These are phyloP conservation scores for Drosophila ercepeae DNA, from an alignment of 1,140 invertebrate genomes.

Conservation along the genomic window DNA sequence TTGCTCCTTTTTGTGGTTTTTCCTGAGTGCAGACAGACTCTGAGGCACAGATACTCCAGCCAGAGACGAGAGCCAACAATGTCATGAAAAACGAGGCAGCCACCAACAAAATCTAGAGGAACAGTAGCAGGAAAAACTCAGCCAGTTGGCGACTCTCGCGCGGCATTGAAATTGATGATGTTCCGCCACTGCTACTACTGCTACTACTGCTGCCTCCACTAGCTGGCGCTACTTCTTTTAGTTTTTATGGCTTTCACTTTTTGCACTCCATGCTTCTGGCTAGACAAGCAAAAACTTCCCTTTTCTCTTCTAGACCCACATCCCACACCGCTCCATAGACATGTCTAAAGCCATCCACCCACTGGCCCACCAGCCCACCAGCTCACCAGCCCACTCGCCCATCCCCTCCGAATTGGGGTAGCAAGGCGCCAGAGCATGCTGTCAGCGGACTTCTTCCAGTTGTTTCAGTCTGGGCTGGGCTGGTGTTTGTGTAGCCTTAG, in stretches of 20 bases:
- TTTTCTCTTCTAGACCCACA: conserved; percentile 32
- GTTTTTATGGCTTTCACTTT: conserved; percentile 80
- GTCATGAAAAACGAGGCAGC: conserved; percentile 65
- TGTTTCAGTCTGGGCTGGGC: conserved; percentile 6
- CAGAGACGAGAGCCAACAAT: conserved; percentile 62
- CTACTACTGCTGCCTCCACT: neutral
- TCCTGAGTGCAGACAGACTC: conserved; percentile 30
- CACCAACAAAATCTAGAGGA: conserved; percentile 14
- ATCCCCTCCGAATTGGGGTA: conserved; percentile 37
- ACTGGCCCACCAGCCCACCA: too few species aligned
- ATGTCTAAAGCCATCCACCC: neutral
- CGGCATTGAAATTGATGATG: conserved; percentile 80
- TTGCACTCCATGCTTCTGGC: conserved; percentile 64
- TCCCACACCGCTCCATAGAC: neutral
- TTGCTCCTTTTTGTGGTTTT: conserved; percentile 18
- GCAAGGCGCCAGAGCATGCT: conserved; percentile 75
- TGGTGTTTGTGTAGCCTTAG: conserved; percentile 56
- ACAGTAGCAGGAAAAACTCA: conserved; percentile 1
- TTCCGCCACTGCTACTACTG: conserved; percentile 43
- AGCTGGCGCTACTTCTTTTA: conserved; percentile 30
- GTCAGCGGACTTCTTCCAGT: conserved; percentile 19
- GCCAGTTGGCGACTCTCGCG: conserved; percentile 58
- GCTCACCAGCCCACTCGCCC: neutral
- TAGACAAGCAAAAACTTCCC: conserved; percentile 77
- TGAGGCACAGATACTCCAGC: conserved; percentile 34